phyloP scores from a whole-genome alignment of 2,888 invertebrate genomes.

The Coenonympha arcania region DNA sequence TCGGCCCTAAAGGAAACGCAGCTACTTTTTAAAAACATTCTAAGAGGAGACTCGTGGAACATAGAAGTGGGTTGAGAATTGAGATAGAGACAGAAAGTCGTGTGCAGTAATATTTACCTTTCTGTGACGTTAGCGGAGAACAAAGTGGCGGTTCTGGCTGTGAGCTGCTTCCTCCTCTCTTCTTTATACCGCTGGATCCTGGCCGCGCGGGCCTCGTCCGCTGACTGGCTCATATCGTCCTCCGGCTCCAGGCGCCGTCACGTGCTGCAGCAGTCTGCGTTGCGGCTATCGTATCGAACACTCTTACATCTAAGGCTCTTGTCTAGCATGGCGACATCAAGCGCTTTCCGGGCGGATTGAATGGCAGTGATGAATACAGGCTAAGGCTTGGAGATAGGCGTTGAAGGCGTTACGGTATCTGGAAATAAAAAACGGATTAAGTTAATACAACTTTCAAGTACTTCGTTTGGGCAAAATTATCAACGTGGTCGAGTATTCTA shows the following conservation, averaged over 20 bases:
- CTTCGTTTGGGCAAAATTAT: no score
- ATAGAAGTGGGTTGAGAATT: no score
- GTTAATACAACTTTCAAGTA: not conserved
- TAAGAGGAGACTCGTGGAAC: no score
- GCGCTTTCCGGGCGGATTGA: slow-evolving; percentile 61
- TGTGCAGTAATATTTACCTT: slow-evolving; percentile 40
- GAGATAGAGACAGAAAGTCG: slow-evolving; percentile 24
- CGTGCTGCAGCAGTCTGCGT: slow-evolving; percentile 47
- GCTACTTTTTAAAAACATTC: no score
- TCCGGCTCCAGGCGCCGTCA: slow-evolving; percentile 47
- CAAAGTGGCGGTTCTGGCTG: slow-evolving; percentile 74
- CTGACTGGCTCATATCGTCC: slow-evolving; percentile 56
- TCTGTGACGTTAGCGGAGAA: slow-evolving; percentile 78
- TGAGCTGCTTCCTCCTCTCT: slow-evolving; percentile 79
- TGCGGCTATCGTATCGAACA: slow-evolving; percentile 38
- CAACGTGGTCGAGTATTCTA: no score
- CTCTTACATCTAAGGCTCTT: slow-evolving; percentile 47
- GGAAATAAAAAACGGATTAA: slow-evolving; percentile 40
- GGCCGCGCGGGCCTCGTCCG: slow-evolving; percentile 73
- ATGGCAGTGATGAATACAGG: slow-evolving; percentile 67
- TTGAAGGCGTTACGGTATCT: slow-evolving; percentile 45
- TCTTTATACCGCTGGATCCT: slow-evolving; percentile 82
- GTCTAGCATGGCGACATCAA: slow-evolving; percentile 69
- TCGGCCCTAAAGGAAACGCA: no score
- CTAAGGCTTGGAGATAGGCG: slow-evolving; percentile 48